Base-by-base conservation (phyloP, 2,888 invertebrate genomes). In the Onthophagus sagittarius region DNA sequence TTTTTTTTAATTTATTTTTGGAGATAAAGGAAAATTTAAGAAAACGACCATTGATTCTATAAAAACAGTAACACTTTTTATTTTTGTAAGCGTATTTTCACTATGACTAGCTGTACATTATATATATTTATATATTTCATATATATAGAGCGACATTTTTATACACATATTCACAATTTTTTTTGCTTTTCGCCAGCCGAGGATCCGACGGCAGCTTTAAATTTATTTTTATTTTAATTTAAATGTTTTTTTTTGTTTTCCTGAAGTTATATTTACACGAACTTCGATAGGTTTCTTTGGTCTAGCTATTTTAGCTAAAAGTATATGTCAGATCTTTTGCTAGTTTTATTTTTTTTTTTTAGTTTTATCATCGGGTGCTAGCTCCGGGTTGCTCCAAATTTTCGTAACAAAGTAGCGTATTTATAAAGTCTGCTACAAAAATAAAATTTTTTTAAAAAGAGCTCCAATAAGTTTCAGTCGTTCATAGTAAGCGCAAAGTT, bases 41-140 rank as follows among this genome's bases (percentile, higher is more conserved):
- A 81, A 84, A 85, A 85, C 84, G 79, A 83, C 78, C 77, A 80
- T 83, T 84, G 80, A 83, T 85, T 85, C 85, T 85, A 85, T 85
- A 85, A 85, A 85, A 85, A 85, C 85, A 85, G 84, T 85, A 85
- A 85, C 85, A 84, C 84, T 83, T 83, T 85, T 85, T 84, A 84
- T 85, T 84, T 78, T 84, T 75, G 73, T 77, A 85, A 85, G 85
- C 85, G 85, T 85, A 85, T 85, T 83, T 84, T 83, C 82, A 84
- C 85, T 85, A 85, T 85, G 85, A 85, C 85, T 85, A 85, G 85
- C 85, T 85, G 85, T 85, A 85, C 85, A 85, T 83, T 80, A 80
- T 85, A 84, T 84, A 82, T 81, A 81, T 80, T 79, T 85, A 84
- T 84, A 80, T 82, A 79, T 75, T 72, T 74, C 73, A 72, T 79